These are phyloP conservation scores for Campoplex capitator DNA, from an alignment of 2,888 invertebrate genomes.

Conservation along the genomic window DNA sequence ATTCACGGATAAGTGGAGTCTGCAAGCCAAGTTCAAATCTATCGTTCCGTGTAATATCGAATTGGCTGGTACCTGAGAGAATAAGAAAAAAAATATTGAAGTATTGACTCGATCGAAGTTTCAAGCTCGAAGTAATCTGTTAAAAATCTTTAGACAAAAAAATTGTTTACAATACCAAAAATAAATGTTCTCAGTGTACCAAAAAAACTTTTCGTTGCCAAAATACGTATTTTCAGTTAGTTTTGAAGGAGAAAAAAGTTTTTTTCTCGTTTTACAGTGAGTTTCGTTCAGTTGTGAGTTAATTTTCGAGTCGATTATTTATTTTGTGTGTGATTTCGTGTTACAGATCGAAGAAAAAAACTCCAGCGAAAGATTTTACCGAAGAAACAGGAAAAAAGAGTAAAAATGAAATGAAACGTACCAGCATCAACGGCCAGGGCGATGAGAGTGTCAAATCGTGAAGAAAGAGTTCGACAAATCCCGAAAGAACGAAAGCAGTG, in stretches of 20 bases:
- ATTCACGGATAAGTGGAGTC: conserved; percentile 76
- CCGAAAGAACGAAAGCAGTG: conserved; percentile 76
- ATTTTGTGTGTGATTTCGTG: not conserved
- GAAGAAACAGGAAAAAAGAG: not conserved
- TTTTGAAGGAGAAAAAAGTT: too few species aligned
- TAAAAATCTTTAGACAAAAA: too few species aligned
- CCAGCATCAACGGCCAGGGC: conserved; percentile 77
- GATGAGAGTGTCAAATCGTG: conserved; percentile 75
- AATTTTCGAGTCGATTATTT: not conserved
- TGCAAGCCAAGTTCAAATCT: conserved; percentile 76
- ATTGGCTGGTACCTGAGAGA: conserved; percentile 70
- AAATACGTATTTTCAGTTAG: too few species aligned
- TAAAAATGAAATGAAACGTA: conserved; percentile 29
- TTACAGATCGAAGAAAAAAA: not conserved
- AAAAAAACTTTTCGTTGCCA: too few species aligned
- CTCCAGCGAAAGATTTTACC: too few species aligned
- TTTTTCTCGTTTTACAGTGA: not conserved
- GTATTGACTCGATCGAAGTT: too few species aligned
- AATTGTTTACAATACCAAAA: too few species aligned
- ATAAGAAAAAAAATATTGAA: not conserved
- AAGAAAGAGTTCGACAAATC: conserved; percentile 75
- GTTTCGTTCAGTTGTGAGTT: not conserved
- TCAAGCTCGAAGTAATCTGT: too few species aligned
- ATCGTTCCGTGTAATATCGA: conserved; percentile 78
- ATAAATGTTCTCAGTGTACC: too few species aligned